Base-by-base conservation (phyloP, 2,888 invertebrate species). In the Eristalinus sepulchralis region DNA sequence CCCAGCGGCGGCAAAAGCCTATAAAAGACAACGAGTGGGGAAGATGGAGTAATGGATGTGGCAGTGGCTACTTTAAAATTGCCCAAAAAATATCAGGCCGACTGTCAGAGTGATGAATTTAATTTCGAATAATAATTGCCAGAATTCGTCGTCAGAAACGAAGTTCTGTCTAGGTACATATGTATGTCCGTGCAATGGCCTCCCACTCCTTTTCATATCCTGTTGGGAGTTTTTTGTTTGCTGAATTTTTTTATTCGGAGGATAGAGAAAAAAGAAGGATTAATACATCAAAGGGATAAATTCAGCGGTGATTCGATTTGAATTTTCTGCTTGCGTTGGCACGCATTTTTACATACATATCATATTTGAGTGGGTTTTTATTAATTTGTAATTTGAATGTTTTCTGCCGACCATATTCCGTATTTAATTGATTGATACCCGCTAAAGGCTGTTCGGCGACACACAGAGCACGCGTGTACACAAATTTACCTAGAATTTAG, bases 241-340 rank as follows among this genome's bases (percentile, higher is more conserved):
- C 47, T 47, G 9, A 47, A 57, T 63, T 63, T 71, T 76, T 63
- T 1, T 36, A 63, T 76, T 47, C 36, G 31, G 53, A 73, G 60
- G 70, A 78, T 64, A 86, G 82, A 85, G 20, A 66, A 85, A 86
- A 84, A 47, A 47, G 47, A 17, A 47, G 47, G 59, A 83, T 80
- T 80, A 79, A 83, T 78, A 87, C 87, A 87, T 87, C 87, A 87
- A 87, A 87, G 83, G 87, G 83, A 87, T 87, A 83, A 76, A 83
- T 86, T 83, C 78, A 81, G 66, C 84, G 78, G 62, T 88, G 81
- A 88, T 84, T 88, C 87, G 87, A 88, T 88, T 88, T 82, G 85
- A 88, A 88, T 88, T 88, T 88, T 88, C 85, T 80, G 88, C 88
- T 88, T 88, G 82, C 82, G 60, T 82, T 88, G 72, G 80, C 79